These are phyloP conservation scores for Avahi laniger DNA, from an alignment of 2,797 vertebrate genomes.

Conservation along the genomic window DNA sequence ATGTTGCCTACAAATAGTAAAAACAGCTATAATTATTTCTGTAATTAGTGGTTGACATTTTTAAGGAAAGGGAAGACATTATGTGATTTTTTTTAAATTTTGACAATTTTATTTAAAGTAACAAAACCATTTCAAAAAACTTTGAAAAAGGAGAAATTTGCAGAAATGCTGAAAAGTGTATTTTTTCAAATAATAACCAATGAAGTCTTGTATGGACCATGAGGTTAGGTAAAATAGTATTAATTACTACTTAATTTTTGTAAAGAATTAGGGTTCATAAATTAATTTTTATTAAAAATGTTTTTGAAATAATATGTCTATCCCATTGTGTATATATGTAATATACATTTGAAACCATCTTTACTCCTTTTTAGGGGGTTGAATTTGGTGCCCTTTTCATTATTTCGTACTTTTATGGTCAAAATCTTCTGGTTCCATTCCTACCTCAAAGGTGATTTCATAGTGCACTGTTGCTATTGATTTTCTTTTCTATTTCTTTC, in stretches of 20 bases:
- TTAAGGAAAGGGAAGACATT: neutral
- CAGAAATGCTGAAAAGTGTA: neutral
- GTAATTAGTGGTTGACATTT: neutral
- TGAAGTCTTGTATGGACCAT: neutral
- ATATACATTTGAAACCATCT: conserved; percentile 24
- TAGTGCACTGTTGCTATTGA: conserved; percentile 70
- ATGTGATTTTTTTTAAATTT: neutral
- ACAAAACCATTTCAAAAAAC: neutral
- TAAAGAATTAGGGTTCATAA: neutral
- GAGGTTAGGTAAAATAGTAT: neutral
- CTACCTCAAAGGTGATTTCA: conserved; percentile 74
- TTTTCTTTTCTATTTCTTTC: conserved; percentile 75
- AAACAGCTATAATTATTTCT: neutral
- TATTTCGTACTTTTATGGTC: conserved; percentile 58
- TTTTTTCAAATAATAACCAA: neutral
- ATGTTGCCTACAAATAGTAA: neutral
- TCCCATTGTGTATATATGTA: neutral
- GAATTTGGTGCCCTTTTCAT: conserved; percentile 31
- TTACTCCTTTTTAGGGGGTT: neutral
- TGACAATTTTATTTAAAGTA: neutral
- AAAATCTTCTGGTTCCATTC: conserved; percentile 67
- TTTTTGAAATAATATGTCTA: conserved; percentile 8
- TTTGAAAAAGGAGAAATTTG: neutral
- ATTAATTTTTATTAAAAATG: neutral
- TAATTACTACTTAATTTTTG: conserved; percentile 29